Percentiles rank a stretch among this genome's conserved stretches.
Conservation (phyloP, 2,888 invertebrate species). For the Hypsopygia costalis region DNA sequence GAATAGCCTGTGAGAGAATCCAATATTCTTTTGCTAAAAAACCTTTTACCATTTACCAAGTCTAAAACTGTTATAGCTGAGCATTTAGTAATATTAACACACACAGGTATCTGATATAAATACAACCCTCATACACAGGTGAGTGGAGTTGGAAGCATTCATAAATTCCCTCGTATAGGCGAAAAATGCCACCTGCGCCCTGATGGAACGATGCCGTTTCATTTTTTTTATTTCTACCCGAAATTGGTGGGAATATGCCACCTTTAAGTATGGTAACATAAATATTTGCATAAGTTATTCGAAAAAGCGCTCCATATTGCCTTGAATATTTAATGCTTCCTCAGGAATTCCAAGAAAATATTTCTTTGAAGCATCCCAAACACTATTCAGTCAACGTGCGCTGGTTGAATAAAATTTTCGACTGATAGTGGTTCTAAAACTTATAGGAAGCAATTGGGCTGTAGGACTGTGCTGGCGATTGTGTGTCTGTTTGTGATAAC, state of each 20-base stretch:
- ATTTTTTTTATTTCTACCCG: slow-evolving; percentile 28
- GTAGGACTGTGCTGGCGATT: too few species aligned
- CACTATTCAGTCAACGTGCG: slow-evolving; percentile 47
- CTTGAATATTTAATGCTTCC: slow-evolving; percentile 53
- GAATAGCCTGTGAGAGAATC: slow-evolving; percentile 35
- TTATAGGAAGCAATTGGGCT: neutral
- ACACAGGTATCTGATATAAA: neutral
- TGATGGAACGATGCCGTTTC: slow-evolving; percentile 26
- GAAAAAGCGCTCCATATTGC: slow-evolving; percentile 47
- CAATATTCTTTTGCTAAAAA: slow-evolving; percentile 38
- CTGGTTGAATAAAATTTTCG: slow-evolving; percentile 48
- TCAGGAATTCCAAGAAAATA: slow-evolving; percentile 42
- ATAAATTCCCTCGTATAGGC: slow-evolving; percentile 39
- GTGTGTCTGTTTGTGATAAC: too few species aligned
- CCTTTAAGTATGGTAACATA: slow-evolving; percentile 41
- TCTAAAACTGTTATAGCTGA: slow-evolving; percentile 20
- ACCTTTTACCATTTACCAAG: slow-evolving; percentile 25
- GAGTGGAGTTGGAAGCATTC: slow-evolving; percentile 26
- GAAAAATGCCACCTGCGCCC: slow-evolving; percentile 49
- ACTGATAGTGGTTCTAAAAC: slow-evolving; percentile 27
- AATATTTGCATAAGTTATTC: slow-evolving; percentile 60
- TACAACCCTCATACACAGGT: slow-evolving; percentile 7
- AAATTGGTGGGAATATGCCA: slow-evolving; percentile 28
- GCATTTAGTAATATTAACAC: slow-evolving; percentile 27
- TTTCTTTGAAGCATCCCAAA: slow-evolving; percentile 52